phyloP scores from a whole-genome alignment of 2,113 vertebrate species.

The Hypanus sabinus region DNA sequence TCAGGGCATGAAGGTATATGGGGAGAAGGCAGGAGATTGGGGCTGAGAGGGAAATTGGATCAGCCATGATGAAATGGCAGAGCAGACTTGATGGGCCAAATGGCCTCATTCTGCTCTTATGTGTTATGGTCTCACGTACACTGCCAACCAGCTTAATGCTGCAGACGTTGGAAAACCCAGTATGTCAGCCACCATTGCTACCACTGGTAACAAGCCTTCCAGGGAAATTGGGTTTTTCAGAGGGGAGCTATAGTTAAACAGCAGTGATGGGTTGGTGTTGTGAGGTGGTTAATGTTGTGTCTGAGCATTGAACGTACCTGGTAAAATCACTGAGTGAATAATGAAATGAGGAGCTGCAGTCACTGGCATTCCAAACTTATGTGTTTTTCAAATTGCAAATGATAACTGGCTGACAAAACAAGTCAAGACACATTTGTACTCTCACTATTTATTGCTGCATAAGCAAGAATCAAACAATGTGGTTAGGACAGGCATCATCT shows the following conservation, averaged over 20 bases:
- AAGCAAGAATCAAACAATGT: neutral
- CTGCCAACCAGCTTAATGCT: neutral
- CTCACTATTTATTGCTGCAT: conserved; percentile 15
- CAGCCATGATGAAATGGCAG: no score
- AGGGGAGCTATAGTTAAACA: neutral
- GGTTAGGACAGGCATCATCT: neutral
- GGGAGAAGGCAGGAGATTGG: no score
- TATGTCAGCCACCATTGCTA: no score
- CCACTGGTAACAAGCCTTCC: neutral
- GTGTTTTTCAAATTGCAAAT: conserved; percentile 7
- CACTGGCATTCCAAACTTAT: neutral
- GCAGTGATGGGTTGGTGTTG: neutral
- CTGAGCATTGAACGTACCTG: neutral
- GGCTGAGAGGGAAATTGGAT: no score
- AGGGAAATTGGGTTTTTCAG: neutral
- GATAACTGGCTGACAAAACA: neutral
- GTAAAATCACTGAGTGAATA: neutral
- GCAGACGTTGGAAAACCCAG: neutral
- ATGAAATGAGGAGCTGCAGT: neutral
- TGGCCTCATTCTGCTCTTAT: no score
- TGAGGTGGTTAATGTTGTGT: neutral
- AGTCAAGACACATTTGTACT: neutral
- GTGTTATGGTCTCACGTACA: no score
- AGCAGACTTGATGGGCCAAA: no score
- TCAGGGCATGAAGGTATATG: no score